Base-by-base conservation (phyloP, 1,140 invertebrate species). In the Pentalonia nigronervosa region DNA sequence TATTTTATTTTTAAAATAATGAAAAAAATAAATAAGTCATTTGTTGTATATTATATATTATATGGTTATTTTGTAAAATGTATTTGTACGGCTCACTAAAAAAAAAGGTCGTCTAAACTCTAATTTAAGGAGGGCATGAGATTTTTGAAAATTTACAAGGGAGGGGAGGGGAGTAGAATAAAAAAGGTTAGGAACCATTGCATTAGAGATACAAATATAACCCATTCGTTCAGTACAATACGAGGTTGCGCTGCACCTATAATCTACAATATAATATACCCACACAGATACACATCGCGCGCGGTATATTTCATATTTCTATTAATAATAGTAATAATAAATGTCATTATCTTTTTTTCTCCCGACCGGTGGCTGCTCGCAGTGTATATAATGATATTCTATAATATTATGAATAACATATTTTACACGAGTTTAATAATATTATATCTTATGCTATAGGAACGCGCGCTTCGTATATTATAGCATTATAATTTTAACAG, bases 281-380 rank as follows among this genome's bases (percentile, higher is more conserved):
- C 60, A n/a, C 60, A 1, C 60, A 30, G 60, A 76, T 76, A 76
- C 60, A 76, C 60, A 76, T 34, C 60, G 60, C 60, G 41, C 41
- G 60, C 30, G 30, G 60, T 76, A n/a, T 76, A n/a, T 76, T 76
- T 76, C 60, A n/a, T n/a, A 76, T 76, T 76, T 17, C 30, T n/a
- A n/a, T 76, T 76, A 76, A 76, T 76, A 76, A 76, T n/a, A 67
- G 30, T 67, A n/a, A n/a, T 76, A 76, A 76, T 76, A 76, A n/a
- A 76, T 76, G 60, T 76, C 60, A n/a, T 76, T 76, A 76, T 76
- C 60, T n/a, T n/a, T 76, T 67, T 53, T 56, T n/a, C 17, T 76
- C 7, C 17, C 60, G 30, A 7, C 60, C 60, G 30, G n/a, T 76
- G 30, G 60, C 60, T n/a, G 60, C 14, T n/a, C 30, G 60, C 60